Conservation (phyloP, 1,140 invertebrate genomes). For the Eciton burchellii region DNA sequence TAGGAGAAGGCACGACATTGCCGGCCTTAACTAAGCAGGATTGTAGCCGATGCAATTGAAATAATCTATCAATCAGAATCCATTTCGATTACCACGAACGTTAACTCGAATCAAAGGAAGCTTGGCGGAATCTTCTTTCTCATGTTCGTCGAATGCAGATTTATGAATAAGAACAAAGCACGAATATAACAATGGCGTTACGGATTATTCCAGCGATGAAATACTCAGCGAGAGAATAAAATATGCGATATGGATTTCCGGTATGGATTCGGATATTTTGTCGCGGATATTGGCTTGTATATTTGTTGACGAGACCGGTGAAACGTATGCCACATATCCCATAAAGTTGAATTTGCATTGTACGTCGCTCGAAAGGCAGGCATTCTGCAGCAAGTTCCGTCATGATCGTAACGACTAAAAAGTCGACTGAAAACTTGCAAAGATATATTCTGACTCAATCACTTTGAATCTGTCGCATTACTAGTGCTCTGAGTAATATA, state of each 20-base stretch:
- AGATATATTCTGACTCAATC: neutral
- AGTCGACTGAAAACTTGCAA: neutral
- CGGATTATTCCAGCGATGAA: neutral
- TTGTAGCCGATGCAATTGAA: slow-evolving; percentile 11
- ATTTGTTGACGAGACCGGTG: slow-evolving; percentile 44
- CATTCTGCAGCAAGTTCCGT: neutral
- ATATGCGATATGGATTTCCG: neutral
- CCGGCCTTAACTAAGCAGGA: slow-evolving; percentile 4
- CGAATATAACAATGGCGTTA: neutral
- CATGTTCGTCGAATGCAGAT: neutral
- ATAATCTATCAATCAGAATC: slow-evolving; percentile 10
- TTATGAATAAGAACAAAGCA: slow-evolving; percentile 1
- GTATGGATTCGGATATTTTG: slow-evolving; percentile 59
- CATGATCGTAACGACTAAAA: neutral
- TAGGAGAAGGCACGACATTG: slow-evolving; percentile 1
- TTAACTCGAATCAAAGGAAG: slow-evolving; percentile 1
- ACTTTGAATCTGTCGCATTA: neutral
- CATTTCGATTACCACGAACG: slow-evolving; percentile 19
- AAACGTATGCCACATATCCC: slow-evolving; percentile 8
- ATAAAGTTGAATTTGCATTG: slow-evolving; percentile 43
- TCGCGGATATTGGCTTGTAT: slow-evolving; percentile 56
- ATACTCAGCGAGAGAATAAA: neutral
- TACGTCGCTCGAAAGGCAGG: neutral
- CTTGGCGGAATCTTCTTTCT: slow-evolving; percentile 24
- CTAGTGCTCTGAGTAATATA: too few species aligned